Evolutionary conservation across 2,113 vertebrate genomes (phyloP).

Genomic region (Megaleporinus macrocephalus): DNA sequence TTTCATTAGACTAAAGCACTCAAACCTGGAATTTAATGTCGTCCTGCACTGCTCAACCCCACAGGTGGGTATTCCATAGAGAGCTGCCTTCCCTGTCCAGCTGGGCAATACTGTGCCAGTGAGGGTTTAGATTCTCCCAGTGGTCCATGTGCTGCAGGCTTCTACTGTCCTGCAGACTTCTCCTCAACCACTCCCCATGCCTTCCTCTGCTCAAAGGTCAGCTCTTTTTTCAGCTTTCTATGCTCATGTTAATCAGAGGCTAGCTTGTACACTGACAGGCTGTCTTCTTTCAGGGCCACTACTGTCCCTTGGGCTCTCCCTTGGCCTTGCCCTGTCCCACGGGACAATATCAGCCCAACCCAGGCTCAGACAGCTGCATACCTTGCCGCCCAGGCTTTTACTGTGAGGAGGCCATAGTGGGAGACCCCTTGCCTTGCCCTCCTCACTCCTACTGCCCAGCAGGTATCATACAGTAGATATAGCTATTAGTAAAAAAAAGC

Average conservation of each 20-base stretch:
- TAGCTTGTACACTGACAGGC: slow-evolving; percentile 20
- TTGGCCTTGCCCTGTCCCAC: slow-evolving; percentile 79
- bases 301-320: slow-evolving; percentile 80
- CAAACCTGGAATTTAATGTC: background rate
- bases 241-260: slow-evolving; percentile 1
- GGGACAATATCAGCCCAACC: slow-evolving; percentile 86
- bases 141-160: slow-evolving; percentile 80
- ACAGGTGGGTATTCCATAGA: slow-evolving; percentile 81
- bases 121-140: slow-evolving; percentile 76
- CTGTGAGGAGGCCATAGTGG: slow-evolving; percentile 82
- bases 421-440: slow-evolving; percentile 80
- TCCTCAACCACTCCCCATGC: slow-evolving; percentile 77
- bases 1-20: background rate
- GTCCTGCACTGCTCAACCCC: background rate
- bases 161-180: slow-evolving; percentile 82
- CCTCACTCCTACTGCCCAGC: slow-evolving; percentile 86
- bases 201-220: slow-evolving; percentile 87
- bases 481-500: background rate
- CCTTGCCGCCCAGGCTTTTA: slow-evolving; percentile 87
- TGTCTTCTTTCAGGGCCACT: slow-evolving; percentile 81
- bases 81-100: slow-evolving; percentile 82
- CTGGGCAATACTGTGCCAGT: slow-evolving; percentile 83
- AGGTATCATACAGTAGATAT: slow-evolving; percentile 70
- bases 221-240: background rate
- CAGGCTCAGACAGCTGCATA: slow-evolving; percentile 80